These are phyloP conservation scores for Diachasma alloeum DNA, from an alignment of 1,140 invertebrate genomes.

Conservation along the genomic window DNA sequence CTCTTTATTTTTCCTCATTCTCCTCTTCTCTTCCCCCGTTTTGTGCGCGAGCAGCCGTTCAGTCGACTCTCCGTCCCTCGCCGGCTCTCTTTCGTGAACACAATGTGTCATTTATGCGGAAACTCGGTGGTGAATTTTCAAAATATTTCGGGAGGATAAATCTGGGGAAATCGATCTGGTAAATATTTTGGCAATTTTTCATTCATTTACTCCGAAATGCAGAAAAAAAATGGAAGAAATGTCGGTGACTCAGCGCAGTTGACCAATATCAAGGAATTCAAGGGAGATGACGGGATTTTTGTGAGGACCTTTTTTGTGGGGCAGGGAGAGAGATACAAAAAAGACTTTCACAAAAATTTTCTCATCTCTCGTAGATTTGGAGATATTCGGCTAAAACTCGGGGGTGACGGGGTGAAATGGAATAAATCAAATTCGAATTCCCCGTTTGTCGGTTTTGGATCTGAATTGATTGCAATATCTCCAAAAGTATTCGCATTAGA, in stretches of 20 bases:
- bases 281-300: background rate
- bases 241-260: too few relatives aligned
- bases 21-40: background rate
- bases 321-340: background rate
- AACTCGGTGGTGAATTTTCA: background rate
- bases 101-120: background rate
- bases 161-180: too few relatives aligned
- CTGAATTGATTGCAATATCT: too few relatives aligned
- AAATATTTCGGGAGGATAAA: background rate
- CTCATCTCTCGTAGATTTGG: background rate
- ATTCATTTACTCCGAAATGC: too few relatives aligned
- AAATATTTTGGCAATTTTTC: too few relatives aligned
- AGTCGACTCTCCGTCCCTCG: background rate
- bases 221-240: too few relatives aligned
- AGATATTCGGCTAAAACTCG: background rate
- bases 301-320: background rate
- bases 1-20: slow-evolving; percentile 15
- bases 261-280: background rate
- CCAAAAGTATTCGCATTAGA: too few relatives aligned
- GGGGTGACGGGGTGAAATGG: background rate
- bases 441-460: too few relatives aligned
- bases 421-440: background rate
- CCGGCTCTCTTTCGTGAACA: background rate
- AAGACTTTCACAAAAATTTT: background rate
- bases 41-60: background rate